Conservation (phyloP, 2,113 vertebrate genomes). For the Chaenogobius annularis region DNA sequence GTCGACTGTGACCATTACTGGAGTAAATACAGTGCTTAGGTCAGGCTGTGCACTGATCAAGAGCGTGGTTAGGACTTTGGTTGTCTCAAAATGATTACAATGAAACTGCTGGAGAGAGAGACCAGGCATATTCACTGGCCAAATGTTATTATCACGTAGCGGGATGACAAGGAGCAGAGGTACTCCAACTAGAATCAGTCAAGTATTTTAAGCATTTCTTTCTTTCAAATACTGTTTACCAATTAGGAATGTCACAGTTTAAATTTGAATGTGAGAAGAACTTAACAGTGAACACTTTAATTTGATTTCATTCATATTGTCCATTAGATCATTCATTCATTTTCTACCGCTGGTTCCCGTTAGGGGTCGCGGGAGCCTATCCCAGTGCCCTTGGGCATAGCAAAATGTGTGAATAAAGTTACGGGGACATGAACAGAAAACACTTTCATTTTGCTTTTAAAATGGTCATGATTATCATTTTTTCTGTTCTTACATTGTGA, state of each 20-base stretch:
- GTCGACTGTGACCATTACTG: constrained; percentile 72
- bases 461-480: background rate
- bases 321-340: background rate
- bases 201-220: background rate
- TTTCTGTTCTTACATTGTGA: too few species aligned
- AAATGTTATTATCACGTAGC: constrained; percentile 20
- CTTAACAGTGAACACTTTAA: background rate
- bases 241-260: background rate
- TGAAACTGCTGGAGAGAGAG: constrained; percentile 50
- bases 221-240: background rate
- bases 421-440: background rate
- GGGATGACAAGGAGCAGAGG: constrained; percentile 18
- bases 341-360: too few species aligned
- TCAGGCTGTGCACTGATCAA: constrained; percentile 61
- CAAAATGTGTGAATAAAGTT: background rate
- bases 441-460: too few species aligned
- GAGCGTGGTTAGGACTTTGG: constrained; percentile 57
- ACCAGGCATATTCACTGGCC: constrained; percentile 42
- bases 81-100: constrained; percentile 63
- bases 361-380: too few species aligned
- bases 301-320: background rate
- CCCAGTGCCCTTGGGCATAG: too few species aligned
- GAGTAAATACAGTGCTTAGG: constrained; percentile 65
- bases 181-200: background rate
- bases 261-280: background rate